Conservation (phyloP, 2,113 vertebrate species). For the Callospermophilus lateralis region DNA sequence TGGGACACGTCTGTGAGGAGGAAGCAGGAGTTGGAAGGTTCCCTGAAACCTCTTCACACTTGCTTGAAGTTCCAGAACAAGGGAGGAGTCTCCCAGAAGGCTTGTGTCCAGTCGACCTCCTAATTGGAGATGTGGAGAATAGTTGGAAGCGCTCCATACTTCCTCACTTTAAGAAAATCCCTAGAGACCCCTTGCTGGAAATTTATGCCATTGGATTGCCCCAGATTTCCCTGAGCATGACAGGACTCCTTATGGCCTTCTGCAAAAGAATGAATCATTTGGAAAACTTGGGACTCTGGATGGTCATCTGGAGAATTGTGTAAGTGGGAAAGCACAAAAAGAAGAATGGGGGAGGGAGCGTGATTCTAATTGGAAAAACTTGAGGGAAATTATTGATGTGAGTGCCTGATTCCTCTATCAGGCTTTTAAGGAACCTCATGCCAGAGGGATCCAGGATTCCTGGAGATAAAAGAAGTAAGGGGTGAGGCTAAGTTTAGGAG, state of each 20-base stretch:
- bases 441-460: neutral
- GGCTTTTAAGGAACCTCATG: neutral
- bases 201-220: constrained; percentile 36
- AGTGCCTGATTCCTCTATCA: neutral
- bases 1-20: neutral
- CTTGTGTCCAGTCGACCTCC: neutral
- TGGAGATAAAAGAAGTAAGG: neutral
- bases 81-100: neutral
- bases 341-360: neutral
- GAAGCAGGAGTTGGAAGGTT: neutral
- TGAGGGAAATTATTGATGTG: neutral
- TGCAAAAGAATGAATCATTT: constrained; percentile 58
- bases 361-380: neutral
- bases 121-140: neutral
- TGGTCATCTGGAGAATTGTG: neutral
- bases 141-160: neutral
- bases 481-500: neutral
- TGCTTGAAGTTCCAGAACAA: neutral
- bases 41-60: neutral
- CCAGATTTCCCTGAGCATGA: constrained; percentile 59
- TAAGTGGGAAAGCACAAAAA: neutral
- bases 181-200: constrained; percentile 41
- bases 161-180: constrained; percentile 55
- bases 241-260: constrained; percentile 18
- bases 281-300: constrained; percentile 37